Conservation (phyloP, 2,888 invertebrate species). For the Timandra comae region DNA sequence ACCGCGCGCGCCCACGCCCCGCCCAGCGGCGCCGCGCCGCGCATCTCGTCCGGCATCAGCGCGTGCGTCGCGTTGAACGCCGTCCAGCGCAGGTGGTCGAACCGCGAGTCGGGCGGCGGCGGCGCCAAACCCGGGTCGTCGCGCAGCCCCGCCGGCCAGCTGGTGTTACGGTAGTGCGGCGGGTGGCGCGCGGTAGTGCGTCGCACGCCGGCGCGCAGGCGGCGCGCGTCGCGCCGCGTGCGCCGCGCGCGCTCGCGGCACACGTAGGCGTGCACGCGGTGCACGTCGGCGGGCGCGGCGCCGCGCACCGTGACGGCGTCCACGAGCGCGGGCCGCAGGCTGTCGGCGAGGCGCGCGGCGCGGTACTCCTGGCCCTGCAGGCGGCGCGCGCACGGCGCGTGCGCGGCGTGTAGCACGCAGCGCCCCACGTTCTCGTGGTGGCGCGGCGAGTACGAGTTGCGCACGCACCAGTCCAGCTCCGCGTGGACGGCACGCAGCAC, state of each 20-base stretch:
- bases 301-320: constrained; percentile 2
- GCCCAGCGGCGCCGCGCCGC: constrained; percentile 79
- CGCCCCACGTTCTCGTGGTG: constrained; percentile 93
- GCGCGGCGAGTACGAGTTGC: constrained; percentile 87
- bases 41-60: constrained; percentile 88
- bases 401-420: constrained; percentile 85
- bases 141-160: constrained; percentile 83
- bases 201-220: constrained; percentile 30
- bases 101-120: constrained; percentile 73
- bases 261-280: background rate
- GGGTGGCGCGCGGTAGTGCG: constrained; percentile 36
- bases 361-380: constrained; percentile 60
- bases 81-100: constrained; percentile 90
- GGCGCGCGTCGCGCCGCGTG: constrained; percentile 3
- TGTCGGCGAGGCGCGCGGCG: constrained; percentile 1
- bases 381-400: constrained; percentile 74
- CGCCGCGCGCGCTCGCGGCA: constrained; percentile 24
- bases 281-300: constrained; percentile 3
- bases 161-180: constrained; percentile 77
- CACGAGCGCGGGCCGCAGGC: background rate
- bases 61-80: constrained; percentile 90
- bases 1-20: constrained; percentile 83
- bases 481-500: constrained; percentile 86
- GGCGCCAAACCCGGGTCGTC: constrained; percentile 69
- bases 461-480: constrained; percentile 92